Evolutionary conservation across 2,113 vertebrate species (phyloP).

Genomic region (Phyllostomus discolor): DNA sequence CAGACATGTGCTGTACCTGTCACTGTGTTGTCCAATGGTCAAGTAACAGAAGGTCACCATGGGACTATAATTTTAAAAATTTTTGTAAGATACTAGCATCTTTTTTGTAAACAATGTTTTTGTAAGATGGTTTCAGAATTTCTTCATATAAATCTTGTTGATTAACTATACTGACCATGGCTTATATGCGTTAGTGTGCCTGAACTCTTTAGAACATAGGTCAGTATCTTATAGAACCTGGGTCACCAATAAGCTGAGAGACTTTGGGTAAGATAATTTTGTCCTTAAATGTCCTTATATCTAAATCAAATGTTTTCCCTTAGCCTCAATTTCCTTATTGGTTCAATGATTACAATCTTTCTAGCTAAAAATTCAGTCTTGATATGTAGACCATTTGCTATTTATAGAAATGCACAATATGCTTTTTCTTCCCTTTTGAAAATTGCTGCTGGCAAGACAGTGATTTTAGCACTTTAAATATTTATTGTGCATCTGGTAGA

Average conservation of each 20-base stretch:
- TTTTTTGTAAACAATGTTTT: not conserved
- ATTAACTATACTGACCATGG: not conserved
- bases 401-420: not conserved
- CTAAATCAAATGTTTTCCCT: not conserved
- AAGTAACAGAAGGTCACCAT: not conserved
- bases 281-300: not conserved
- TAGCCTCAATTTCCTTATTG: not conserved
- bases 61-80: not conserved
- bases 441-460: constrained; percentile 39
- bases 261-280: not conserved
- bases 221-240: not conserved
- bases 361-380: constrained; percentile 18
- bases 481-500: not conserved
- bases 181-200: not conserved
- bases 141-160: not conserved
- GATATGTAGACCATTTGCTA: not conserved
- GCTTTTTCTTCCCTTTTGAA: constrained; percentile 33
- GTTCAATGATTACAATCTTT: not conserved
- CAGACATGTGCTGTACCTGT: not conserved
- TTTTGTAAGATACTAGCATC: not conserved
- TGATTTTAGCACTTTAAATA: constrained; percentile 2
- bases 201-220: not conserved
- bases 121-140: not conserved
- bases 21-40: not conserved
- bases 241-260: not conserved